Percentiles rank a stretch among this genome's conserved stretches.
These are phyloP conservation scores for Heterocephalus glaber DNA, from an alignment of 2,113 vertebrate species.

Conservation along the genomic window DNA sequence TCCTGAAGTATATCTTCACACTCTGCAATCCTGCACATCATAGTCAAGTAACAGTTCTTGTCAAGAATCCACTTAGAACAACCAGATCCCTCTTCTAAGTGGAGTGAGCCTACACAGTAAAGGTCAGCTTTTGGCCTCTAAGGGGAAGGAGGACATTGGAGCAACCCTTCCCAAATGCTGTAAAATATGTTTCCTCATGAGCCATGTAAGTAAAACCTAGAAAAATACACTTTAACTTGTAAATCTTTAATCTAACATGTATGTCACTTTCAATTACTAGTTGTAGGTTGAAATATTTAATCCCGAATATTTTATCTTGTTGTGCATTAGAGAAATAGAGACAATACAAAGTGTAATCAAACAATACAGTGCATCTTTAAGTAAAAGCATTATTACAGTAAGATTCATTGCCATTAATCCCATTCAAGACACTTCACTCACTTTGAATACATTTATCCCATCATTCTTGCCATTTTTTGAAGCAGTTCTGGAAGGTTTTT, in stretches of 20 bases:
- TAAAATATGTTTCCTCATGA: neutral
- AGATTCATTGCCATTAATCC: neutral
- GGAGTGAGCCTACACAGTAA: neutral
- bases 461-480: neutral
- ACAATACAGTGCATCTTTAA: neutral
- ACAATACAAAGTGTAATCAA: neutral
- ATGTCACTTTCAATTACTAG: neutral
- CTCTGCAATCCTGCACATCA: neutral
- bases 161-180: neutral
- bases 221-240: neutral
- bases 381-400: neutral
- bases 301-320: neutral
- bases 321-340: neutral
- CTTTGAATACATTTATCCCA: neutral
- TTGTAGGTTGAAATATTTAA: neutral
- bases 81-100: fast-evolving
- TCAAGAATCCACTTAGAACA: neutral
- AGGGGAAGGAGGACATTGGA: fast-evolving
- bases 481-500: neutral
- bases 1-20: neutral
- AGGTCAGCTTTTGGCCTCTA: neutral
- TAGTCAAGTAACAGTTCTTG: neutral
- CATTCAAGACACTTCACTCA: neutral
- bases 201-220: neutral
- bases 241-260: neutral